phyloP scores from a whole-genome alignment of 2,797 vertebrate species.

The Clarias platycephalus region DNA sequence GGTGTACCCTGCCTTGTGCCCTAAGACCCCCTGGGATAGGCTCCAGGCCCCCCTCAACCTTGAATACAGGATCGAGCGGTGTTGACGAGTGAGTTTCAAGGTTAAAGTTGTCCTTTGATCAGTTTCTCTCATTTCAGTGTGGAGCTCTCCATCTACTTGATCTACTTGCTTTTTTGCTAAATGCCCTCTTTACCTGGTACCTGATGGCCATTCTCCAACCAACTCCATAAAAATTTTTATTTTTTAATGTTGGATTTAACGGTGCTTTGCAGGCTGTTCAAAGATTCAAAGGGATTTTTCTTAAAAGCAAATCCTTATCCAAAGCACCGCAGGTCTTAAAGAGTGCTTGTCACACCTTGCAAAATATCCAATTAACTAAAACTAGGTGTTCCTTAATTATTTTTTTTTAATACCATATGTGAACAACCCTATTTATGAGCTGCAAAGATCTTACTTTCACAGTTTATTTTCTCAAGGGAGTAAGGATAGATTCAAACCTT shows the following conservation, averaged over 20 bases:
- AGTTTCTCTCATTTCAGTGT: background rate
- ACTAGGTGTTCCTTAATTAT: background rate
- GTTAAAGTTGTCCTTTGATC: background rate
- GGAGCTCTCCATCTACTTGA: background rate
- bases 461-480: background rate
- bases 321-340: background rate
- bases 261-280: background rate
- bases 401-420: background rate
- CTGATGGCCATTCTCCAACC: background rate
- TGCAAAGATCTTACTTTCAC: background rate
- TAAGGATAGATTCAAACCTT: background rate
- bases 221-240: no score
- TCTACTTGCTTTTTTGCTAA: background rate
- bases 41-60: no score
- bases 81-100: background rate
- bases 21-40: no score
- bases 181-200: background rate
- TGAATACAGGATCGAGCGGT: no score
- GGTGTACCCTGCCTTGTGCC: no score
- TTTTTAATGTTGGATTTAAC: background rate
- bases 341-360: background rate
- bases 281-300: background rate
- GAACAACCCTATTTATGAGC: conserved; percentile 9
- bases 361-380: background rate
- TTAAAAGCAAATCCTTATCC: background rate